Conservation (phyloP, 2,113 vertebrate species). For the Sminthopsis crassicaudata region DNA sequence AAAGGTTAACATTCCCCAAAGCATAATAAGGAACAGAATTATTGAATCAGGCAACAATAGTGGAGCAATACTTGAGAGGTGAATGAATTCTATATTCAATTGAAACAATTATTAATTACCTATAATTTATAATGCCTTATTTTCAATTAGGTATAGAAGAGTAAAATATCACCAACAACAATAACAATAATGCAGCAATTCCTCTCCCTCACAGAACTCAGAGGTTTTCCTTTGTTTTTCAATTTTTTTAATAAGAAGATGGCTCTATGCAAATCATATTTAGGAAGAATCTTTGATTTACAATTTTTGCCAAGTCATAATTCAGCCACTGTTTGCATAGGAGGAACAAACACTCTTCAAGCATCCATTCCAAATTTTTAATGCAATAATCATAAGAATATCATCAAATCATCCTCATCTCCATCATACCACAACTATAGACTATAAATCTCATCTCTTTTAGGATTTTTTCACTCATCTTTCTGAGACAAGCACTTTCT, state of each 20-base stretch:
- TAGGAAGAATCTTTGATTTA: not conserved
- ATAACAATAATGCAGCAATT: not conserved
- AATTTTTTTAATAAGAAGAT: not conserved
- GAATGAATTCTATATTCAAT: not conserved
- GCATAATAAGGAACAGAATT: not conserved
- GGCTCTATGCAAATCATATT: not conserved
- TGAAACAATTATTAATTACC: not conserved
- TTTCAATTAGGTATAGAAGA: not conserved
- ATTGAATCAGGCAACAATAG: not conserved
- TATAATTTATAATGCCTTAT: not conserved
- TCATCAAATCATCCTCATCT: not conserved
- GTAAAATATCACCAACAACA: not conserved
- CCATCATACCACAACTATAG: not conserved
- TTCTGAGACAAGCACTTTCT: not conserved
- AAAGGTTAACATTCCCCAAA: not conserved
- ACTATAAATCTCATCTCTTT: not conserved
- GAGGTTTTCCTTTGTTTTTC: not conserved
- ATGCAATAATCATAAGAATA: not conserved
- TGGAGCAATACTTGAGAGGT: not conserved
- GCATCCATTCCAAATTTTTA: not conserved
- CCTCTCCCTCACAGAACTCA: not conserved
- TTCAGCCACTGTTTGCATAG: not conserved
- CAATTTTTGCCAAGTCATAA: not conserved
- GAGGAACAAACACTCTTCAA: not conserved
- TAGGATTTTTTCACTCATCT: not conserved